Conservation (phyloP, 2,113 vertebrate genomes). For the Callipepla californica region DNA sequence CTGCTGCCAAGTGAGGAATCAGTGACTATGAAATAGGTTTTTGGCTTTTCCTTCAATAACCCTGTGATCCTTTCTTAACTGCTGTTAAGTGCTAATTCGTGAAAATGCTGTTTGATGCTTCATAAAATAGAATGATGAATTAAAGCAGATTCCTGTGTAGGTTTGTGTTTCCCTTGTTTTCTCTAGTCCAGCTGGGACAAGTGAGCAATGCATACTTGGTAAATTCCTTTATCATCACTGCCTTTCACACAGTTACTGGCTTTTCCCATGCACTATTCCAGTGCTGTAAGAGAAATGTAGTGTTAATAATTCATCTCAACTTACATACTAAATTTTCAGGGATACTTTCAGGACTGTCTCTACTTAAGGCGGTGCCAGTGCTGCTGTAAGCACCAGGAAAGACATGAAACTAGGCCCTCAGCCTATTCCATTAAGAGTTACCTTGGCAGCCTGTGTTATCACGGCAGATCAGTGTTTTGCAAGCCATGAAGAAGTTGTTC, state of each 20-base stretch:
- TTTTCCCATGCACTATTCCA: background rate
- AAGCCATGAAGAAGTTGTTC: background rate
- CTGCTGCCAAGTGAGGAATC: conserved; percentile 81
- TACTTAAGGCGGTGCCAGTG: background rate
- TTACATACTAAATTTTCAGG: background rate
- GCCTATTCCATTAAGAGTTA: background rate
- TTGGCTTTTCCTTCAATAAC: background rate
- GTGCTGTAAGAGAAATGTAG: background rate
- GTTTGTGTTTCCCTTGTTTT: conserved; percentile 35
- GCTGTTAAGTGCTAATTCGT: conserved; percentile 44
- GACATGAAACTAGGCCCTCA: background rate
- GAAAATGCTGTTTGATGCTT: conserved; percentile 63
- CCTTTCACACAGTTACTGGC: background rate
- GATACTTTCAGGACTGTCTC: background rate
- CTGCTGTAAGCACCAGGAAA: background rate
- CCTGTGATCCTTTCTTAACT: conserved; percentile 40
- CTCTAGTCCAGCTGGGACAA: background rate
- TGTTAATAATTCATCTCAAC: background rate
- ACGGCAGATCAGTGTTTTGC: background rate
- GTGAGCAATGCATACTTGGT: background rate
- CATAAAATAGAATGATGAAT: conserved; percentile 60
- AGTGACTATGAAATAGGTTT: conserved; percentile 59
- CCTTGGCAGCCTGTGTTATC: background rate
- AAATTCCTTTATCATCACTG: background rate
- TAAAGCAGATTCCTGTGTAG: conserved; percentile 51